Base-by-base conservation (phyloP, 2,888 invertebrate species). In the Leptura quadrifasciata region DNA sequence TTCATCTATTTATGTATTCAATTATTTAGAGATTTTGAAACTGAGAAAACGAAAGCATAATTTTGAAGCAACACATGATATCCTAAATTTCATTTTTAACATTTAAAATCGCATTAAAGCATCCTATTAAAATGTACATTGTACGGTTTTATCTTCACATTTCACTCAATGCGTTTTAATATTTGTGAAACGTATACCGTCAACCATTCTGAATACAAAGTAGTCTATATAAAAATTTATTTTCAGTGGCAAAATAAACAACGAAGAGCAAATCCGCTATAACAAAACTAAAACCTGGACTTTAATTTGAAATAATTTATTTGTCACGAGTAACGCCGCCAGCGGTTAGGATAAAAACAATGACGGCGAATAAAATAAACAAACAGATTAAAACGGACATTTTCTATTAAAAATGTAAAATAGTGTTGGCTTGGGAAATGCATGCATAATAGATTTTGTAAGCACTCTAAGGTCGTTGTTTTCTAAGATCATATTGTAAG, bases 341-440 rank as follows among this genome's bases (percentile, higher is more conserved):
- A 20, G 67, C 17, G 54, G 65, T 67, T 68, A 35, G 68, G 8
- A 68, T 24, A 71, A 75, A 67, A 65, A 67, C 67, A 68, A 54
- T 57, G 76, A 60, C 58, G 27, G 54, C n/a, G 61, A 75, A 78
- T 81, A 79, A 79, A 85, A 85, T 86, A 87, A 87, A 85, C 86
- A 80, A 81, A 81, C 82, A 85, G 86, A 86, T 87, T 88, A 87
- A 87, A 87, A 86, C 84, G 84, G 86, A 86, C 87, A 83, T 86
- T 87, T 88, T 87, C 88, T 87, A 87, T 88, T 88, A 88, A 88
- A 88, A 88, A 88, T 87, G 86, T 88, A 88, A 88, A 88, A 88
- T 88, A 87, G 85, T 82, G 84, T 85, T 83, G 84, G 83, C 84
- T 84, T 85, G 87, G 88, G 88, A 88, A 87, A 87, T 88, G 87